phyloP scores from a whole-genome alignment of 2,888 invertebrate genomes.

The Pollenia labialis region DNA sequence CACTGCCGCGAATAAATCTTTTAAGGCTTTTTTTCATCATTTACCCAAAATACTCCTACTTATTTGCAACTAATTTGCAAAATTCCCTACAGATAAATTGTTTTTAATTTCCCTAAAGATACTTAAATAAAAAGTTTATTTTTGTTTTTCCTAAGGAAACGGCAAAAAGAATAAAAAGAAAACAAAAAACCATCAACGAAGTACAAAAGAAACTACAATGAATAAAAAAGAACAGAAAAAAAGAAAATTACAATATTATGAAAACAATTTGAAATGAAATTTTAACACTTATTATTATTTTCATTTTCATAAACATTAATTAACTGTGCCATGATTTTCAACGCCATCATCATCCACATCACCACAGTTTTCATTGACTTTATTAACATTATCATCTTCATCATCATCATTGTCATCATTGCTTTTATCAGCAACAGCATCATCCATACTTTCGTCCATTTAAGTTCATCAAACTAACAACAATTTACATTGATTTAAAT shows the following conservation, averaged over 20 bases:
- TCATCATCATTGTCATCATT: conserved; percentile 6
- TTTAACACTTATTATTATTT: conserved; percentile 58
- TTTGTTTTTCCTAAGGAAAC: conserved; percentile 18
- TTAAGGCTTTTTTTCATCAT: conserved; percentile 39
- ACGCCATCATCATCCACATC: conserved; percentile 6
- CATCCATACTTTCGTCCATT: conserved; percentile 52
- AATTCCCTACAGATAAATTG: conserved; percentile 61
- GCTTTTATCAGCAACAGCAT: conserved; percentile 32
- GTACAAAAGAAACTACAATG: background rate
- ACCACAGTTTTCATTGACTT: background rate
- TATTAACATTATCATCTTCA: conserved; percentile 18
- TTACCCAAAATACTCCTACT: conserved; percentile 43
- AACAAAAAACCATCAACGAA: background rate
- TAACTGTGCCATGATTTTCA: conserved; percentile 58
- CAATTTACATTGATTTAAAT: conserved; percentile 62
- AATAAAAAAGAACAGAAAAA: background rate
- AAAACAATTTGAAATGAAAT: conserved; percentile 55
- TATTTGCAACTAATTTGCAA: conserved; percentile 64
- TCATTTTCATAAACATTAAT: conserved; percentile 57
- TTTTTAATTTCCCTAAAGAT: conserved; percentile 64
- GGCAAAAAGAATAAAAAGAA: background rate
- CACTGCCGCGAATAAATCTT: background rate
- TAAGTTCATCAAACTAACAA: conserved; percentile 51
- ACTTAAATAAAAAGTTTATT: conserved; percentile 57
- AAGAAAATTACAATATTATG: conserved; percentile 48